Evolutionary conservation across 2,797 vertebrate genomes (phyloP).

Genomic region (Balearica regulorum): DNA sequence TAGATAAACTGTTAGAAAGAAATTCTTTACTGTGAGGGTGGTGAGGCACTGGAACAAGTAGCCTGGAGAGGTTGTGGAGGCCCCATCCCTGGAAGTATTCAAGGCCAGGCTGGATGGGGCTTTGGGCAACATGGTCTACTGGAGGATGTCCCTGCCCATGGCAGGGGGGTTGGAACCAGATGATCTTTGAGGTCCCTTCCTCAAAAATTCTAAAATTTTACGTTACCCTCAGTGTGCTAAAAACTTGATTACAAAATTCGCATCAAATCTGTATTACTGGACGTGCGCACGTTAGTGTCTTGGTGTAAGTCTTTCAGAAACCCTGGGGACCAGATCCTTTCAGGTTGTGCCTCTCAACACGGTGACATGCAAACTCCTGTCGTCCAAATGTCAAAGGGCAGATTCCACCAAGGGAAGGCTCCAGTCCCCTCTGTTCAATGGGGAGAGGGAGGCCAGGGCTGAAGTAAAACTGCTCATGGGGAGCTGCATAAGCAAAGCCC

Average conservation of each 20-base stretch:
- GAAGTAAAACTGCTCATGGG: neutral
- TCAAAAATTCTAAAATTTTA: neutral
- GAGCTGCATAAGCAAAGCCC: neutral
- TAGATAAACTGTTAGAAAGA: too few relatives aligned
- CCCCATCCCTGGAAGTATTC: too few relatives aligned
- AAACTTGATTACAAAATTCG: neutral
- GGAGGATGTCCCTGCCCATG: too few relatives aligned
- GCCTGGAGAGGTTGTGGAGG: too few relatives aligned
- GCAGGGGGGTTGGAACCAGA: too few relatives aligned
- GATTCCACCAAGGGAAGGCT: neutral
- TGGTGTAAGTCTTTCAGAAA: neutral
- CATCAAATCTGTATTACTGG: neutral
- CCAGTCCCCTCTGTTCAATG: fast-evolving
- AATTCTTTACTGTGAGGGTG: too few relatives aligned
- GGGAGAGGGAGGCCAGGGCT: neutral
- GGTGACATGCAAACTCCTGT: neutral
- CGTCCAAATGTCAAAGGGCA: neutral
- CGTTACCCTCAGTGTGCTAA: neutral
- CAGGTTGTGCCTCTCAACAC: too few relatives aligned
- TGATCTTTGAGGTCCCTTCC: too few relatives aligned
- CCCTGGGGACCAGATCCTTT: neutral
- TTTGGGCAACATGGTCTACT: too few relatives aligned
- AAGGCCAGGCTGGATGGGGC: too few relatives aligned
- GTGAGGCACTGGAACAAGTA: too few relatives aligned
- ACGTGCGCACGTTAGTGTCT: fast-evolving